These are phyloP conservation scores for Nemotelus nigrinus DNA, from an alignment of 2,888 invertebrate genomes.

Conservation along the genomic window DNA sequence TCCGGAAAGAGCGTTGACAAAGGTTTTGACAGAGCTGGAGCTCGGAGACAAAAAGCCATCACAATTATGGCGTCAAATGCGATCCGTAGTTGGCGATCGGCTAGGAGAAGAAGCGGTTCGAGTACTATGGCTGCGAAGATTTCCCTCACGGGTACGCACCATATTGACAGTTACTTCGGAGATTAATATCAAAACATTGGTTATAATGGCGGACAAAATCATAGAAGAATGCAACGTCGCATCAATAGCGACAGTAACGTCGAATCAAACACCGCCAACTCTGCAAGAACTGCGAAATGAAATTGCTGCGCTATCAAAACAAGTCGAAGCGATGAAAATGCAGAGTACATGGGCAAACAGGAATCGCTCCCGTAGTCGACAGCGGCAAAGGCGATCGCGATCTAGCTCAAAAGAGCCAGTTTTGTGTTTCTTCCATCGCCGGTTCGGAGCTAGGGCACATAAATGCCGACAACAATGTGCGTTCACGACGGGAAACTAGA, in stretches of 20 bases:
- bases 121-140: constrained; percentile 52
- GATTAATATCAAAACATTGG: constrained; percentile 46
- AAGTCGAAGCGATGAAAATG: not conserved
- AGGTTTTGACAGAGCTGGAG: constrained; percentile 46
- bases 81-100: constrained; percentile 49
- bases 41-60: constrained; percentile 55
- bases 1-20: not conserved
- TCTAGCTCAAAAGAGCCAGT: not conserved
- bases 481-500: not conserved
- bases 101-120: constrained; percentile 52
- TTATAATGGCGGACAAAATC: constrained; percentile 50
- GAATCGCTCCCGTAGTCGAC: not conserved
- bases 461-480: constrained; percentile 3
- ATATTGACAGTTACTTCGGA: constrained; percentile 49
- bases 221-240: not conserved
- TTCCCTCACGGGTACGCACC: constrained; percentile 50
- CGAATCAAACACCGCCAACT: not conserved
- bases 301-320: not conserved
- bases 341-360: not conserved
- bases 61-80: constrained; percentile 54
- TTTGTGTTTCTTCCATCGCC: not conserved
- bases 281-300: not conserved
- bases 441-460: not conserved
- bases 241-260: not conserved
- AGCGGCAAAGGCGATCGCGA: not conserved